These are phyloP conservation scores for Leptinotarsa lineolata DNA, from an alignment of 1,140 invertebrate species.

Conservation along the genomic window DNA sequence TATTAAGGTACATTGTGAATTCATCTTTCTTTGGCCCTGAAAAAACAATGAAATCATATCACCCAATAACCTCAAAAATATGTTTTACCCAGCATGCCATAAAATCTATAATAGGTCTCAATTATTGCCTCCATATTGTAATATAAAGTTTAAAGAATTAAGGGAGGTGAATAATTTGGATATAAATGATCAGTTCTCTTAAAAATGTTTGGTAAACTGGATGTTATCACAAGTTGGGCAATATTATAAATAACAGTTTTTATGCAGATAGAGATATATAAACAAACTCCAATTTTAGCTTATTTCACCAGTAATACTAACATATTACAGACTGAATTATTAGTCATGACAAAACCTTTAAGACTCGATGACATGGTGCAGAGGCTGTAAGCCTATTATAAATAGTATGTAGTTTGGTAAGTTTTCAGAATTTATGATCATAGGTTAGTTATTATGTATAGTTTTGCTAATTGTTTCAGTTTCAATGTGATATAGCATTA, in stretches of 20 bases:
- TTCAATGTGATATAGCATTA: too few species aligned
- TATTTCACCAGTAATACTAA: not conserved
- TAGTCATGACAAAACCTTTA: too few species aligned
- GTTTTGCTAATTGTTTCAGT: too few species aligned
- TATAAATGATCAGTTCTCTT: not conserved
- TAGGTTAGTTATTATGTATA: too few species aligned
- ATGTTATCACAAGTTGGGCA: not conserved
- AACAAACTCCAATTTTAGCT: not conserved
- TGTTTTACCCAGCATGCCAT: not conserved
- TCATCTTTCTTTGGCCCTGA: slow-evolving; percentile 24
- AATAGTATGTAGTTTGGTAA: too few species aligned
- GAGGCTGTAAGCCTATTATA: too few species aligned
- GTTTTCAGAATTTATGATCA: too few species aligned
- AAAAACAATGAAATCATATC: not conserved
- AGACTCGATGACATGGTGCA: too few species aligned
- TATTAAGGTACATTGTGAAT: slow-evolving; percentile 62
- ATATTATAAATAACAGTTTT: not conserved
- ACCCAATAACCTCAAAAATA: not conserved
- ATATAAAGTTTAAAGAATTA: not conserved
- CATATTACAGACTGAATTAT: not conserved
- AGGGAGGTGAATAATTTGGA: not conserved
- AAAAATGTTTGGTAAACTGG: not conserved
- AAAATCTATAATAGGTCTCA: not conserved
- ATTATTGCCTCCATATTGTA: not conserved
- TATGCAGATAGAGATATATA: not conserved